Percentiles rank a stretch among this genome's conserved stretches.
Evolutionary conservation across 2,797 vertebrate species (phyloP).

Genomic region (Pelochelys cantorii): DNA sequence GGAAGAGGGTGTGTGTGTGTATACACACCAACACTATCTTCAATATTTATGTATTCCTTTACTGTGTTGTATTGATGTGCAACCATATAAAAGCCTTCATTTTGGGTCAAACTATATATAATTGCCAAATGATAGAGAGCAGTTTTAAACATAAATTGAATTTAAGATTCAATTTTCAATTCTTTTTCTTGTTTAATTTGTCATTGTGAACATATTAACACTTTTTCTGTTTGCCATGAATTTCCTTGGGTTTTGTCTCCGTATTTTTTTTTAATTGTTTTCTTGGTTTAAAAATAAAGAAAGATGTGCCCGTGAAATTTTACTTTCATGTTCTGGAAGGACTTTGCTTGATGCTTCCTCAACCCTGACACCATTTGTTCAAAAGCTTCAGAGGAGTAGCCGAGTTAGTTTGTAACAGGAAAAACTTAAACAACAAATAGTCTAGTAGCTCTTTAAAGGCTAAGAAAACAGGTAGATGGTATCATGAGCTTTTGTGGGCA

Average conservation of each 20-base stretch:
- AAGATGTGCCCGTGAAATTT: background rate
- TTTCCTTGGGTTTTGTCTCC: background rate
- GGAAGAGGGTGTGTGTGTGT: too few species aligned
- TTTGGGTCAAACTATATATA: background rate
- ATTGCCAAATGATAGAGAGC: background rate
- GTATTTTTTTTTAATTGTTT: background rate
- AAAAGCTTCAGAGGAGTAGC: background rate
- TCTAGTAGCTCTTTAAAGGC: too few species aligned
- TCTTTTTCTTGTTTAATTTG: background rate
- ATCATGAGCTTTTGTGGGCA: too few species aligned
- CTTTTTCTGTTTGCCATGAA: background rate
- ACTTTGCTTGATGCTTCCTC: background rate
- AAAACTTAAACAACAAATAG: too few species aligned
- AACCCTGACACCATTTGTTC: background rate
- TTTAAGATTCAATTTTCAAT: background rate
- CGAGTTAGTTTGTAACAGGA: too few species aligned
- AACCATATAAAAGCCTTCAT: too few species aligned
- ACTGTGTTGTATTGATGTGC: background rate
- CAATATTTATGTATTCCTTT: background rate
- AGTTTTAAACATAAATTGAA: background rate
- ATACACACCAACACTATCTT: background rate
- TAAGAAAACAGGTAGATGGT: too few species aligned
- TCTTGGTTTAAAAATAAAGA: background rate
- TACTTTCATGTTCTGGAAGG: background rate
- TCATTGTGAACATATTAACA: background rate